Percentiles rank a stretch among this genome's conserved stretches.
These are phyloP conservation scores for Myiagra hebetior DNA, from an alignment of 2,113 vertebrate genomes.

Conservation along the genomic window DNA sequence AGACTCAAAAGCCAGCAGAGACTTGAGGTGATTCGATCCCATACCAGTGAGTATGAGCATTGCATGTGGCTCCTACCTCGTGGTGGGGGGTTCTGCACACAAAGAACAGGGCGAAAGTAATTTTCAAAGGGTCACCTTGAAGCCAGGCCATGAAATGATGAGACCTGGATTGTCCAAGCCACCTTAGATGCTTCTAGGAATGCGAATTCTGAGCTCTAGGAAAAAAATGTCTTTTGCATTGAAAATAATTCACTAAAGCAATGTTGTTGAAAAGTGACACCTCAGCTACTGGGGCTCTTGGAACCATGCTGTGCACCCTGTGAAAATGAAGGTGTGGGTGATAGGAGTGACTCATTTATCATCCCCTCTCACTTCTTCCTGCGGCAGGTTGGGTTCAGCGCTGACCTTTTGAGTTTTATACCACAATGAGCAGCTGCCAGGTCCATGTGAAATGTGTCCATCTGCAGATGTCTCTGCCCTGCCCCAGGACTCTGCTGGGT, in stretches of 20 bases:
- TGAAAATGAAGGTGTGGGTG: not conserved
- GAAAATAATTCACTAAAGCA: not conserved
- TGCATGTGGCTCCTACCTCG: fast-evolving
- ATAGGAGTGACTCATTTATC: not conserved
- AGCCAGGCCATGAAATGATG: not conserved
- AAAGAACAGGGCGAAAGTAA: fast-evolving
- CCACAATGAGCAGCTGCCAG: fast-evolving
- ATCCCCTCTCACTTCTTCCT: conserved; percentile 1
- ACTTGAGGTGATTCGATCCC: conserved; percentile 37
- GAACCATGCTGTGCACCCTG: not conserved
- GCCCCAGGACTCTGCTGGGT: not conserved
- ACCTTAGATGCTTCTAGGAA: not conserved
- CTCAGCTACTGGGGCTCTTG: not conserved
- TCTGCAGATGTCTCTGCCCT: not conserved
- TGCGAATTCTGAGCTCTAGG: not conserved
- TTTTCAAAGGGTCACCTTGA: not conserved
- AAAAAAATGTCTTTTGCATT: not conserved
- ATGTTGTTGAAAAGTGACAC: fast-evolving
- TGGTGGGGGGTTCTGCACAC: not conserved
- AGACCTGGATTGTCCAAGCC: not conserved
- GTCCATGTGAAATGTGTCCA: fast-evolving
- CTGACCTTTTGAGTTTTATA: not conserved
- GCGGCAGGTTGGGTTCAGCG: fast-evolving
- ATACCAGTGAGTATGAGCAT: conserved; percentile 45
- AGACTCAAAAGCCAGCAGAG: conserved; percentile 18